Evolutionary conservation across 1,140 invertebrate species (phyloP).

Genomic region (Aphelenchoides fujianensis): DNA sequence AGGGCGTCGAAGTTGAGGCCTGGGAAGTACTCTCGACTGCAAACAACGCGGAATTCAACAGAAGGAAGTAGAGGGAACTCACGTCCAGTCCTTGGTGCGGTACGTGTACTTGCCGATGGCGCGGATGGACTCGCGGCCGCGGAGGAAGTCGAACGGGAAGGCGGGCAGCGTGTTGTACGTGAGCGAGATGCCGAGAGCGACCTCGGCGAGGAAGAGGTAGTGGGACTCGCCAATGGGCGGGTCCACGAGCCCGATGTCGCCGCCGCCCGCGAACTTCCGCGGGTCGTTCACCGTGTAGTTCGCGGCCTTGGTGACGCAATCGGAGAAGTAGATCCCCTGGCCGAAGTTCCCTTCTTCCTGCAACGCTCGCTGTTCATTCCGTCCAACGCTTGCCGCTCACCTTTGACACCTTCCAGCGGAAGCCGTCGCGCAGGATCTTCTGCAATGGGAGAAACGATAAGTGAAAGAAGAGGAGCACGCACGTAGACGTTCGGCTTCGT

Average conservation of each 20-base stretch:
- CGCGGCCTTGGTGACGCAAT: not conserved
- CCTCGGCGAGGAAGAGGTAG: not conserved
- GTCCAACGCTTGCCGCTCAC: not conserved
- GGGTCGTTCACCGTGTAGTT: not conserved
- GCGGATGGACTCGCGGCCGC: not conserved
- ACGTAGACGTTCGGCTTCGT: not conserved
- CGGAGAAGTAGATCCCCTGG: not conserved
- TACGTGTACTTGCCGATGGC: not conserved
- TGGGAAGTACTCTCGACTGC: not conserved
- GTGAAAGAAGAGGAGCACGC: no score
- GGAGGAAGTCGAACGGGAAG: not conserved
- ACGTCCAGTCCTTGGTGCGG: not conserved
- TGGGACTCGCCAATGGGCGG: not conserved
- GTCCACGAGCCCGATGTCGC: not conserved
- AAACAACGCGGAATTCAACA: not conserved
- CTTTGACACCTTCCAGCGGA: not conserved
- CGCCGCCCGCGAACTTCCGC: not conserved
- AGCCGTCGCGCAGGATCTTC: not conserved
- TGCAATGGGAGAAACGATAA: no score
- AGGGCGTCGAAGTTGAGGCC: not conserved
- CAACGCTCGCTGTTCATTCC: not conserved
- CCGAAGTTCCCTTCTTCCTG: not conserved
- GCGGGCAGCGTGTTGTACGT: not conserved
- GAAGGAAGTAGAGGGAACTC: not conserved
- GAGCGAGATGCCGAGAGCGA: not conserved